Evolutionary conservation across 2,888 invertebrate genomes (phyloP).

Genomic region (Orchesella flavescens): DNA sequence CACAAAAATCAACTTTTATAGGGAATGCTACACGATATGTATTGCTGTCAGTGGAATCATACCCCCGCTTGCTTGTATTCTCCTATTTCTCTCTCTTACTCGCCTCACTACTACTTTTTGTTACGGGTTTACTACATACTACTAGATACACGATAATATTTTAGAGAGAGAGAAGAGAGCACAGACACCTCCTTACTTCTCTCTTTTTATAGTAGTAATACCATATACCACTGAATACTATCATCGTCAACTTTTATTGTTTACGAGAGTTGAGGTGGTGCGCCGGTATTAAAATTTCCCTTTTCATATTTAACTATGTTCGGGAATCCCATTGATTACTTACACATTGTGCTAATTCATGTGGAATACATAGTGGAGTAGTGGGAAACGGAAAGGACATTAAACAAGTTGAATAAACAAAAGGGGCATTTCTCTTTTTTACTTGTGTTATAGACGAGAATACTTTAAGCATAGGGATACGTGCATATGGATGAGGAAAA

Average conservation of each 20-base stretch:
- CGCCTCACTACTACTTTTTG: too few relatives aligned
- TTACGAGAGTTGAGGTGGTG: slow-evolving; percentile 11
- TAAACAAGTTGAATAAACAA: too few relatives aligned
- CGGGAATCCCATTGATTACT: too few relatives aligned
- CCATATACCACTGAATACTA: background rate
- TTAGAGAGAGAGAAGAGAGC: slow-evolving; percentile 8
- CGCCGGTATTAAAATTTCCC: slow-evolving; percentile 21
- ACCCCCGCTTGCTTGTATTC: slow-evolving; percentile 20
- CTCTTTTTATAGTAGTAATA: slow-evolving; percentile 7
- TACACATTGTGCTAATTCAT: too few relatives aligned
- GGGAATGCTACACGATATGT: background rate
- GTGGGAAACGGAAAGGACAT: too few relatives aligned
- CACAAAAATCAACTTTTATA: slow-evolving; percentile 19
- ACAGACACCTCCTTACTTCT: slow-evolving; percentile 48
- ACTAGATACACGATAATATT: slow-evolving; percentile 11
- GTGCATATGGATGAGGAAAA: too few relatives aligned
- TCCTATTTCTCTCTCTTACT: background rate
- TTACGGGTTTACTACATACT: too few relatives aligned
- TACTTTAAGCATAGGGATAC: too few relatives aligned
- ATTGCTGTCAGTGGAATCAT: slow-evolving; percentile 2
- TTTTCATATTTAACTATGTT: background rate
- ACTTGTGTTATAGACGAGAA: too few relatives aligned
- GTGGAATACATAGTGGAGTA: too few relatives aligned
- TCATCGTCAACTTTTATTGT: slow-evolving; percentile 12
- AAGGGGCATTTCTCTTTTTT: too few relatives aligned